phyloP scores from a whole-genome alignment of 2,797 vertebrate species.

The Artibeus jamaicensis region DNA sequence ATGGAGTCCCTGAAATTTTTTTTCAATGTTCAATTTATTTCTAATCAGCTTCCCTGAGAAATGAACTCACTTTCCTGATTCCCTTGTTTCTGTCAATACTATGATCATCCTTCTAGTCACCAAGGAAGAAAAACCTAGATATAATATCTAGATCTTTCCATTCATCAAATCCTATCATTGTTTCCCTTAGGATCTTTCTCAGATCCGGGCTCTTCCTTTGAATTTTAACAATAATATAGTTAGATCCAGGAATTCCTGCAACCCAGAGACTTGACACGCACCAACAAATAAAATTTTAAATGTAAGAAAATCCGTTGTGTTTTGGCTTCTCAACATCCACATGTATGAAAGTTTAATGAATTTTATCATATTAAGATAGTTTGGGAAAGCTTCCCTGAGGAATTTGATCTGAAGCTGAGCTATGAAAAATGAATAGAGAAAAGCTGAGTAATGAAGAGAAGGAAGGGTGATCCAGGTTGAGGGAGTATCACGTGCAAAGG shows the following conservation, averaged over 20 bases:
- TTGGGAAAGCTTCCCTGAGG: neutral
- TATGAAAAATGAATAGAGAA: neutral
- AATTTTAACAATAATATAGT: neutral
- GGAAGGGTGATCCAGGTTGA: neutral
- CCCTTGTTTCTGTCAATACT: neutral
- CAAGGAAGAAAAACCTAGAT: neutral
- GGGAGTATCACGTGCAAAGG: neutral
- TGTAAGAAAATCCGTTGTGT: neutral
- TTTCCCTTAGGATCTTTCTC: neutral
- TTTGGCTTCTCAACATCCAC: neutral
- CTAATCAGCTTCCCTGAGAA: neutral
- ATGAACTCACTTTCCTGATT: constrained; percentile 8
- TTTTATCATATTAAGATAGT: neutral
- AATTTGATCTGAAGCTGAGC: neutral
- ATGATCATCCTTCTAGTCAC: neutral
- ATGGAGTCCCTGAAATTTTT: neutral
- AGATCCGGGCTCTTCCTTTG: neutral
- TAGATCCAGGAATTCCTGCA: neutral
- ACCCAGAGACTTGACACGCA: neutral
- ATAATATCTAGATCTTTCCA: neutral
- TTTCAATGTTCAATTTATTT: constrained; percentile 33
- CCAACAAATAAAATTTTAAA: neutral
- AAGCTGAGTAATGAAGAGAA: neutral
- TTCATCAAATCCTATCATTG: neutral
- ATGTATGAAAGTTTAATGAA: neutral